Percentiles rank a stretch among this genome's conserved stretches.
These are phyloP conservation scores for Mustela lutreola DNA, from an alignment of 2,113 vertebrate genomes.

Conservation along the genomic window DNA sequence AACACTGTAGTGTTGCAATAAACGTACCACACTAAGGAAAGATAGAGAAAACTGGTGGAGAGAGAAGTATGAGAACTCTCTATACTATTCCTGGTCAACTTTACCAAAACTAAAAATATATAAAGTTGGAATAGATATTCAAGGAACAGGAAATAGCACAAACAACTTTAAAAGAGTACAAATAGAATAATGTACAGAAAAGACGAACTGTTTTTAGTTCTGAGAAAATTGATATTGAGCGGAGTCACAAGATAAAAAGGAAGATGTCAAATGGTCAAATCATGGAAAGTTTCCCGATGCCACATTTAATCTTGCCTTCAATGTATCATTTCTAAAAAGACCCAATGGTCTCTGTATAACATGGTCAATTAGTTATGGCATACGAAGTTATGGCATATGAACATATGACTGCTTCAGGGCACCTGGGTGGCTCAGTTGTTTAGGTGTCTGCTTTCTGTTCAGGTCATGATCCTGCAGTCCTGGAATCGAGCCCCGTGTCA, in stretches of 20 bases:
- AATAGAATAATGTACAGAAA: neutral
- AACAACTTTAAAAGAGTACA: neutral
- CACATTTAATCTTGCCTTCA: neutral
- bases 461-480: too few relatives aligned
- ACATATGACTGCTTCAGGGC: neutral
- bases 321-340: neutral
- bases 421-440: too few relatives aligned
- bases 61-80: neutral
- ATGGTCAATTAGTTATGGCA: neutral
- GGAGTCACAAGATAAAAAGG: neutral
- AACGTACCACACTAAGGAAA: neutral
- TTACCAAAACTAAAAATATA: neutral
- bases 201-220: neutral
- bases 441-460: too few relatives aligned
- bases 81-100: neutral
- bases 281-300: neutral
- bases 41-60: neutral
- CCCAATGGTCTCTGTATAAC: neutral
- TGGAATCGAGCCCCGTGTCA: too few relatives aligned
- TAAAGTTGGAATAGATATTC: neutral
- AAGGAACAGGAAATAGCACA: neutral
- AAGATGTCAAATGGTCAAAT: neutral
- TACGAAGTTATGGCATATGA: neutral
- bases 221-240: neutral
- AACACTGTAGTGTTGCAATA: neutral